Evolutionary conservation across 2,888 invertebrate genomes (phyloP), one percentile per base, ranked within the genome.

Genomic region (Ormyrus labotus): DNA sequence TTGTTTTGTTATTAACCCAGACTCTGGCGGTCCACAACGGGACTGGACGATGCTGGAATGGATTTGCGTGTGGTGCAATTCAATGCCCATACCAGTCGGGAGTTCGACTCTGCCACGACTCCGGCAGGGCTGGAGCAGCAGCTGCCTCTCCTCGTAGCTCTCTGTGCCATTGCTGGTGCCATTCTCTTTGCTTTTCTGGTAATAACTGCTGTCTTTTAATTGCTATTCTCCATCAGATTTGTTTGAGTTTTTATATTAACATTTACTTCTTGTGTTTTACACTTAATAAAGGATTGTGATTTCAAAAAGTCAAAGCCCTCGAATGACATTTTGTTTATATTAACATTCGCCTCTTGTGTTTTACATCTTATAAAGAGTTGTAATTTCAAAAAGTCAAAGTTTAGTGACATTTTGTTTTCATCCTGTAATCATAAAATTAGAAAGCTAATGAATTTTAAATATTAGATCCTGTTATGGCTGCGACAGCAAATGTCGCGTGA

Each of bases 31-130:
- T 91, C 90, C 90, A 87, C 88, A 83, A 85, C 86, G 83, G 90
- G 90, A 90, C 90, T 90, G 90, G 90, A 90, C 85, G 89, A 91
- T 91, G 90, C 90, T 90, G 90, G 88, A 87, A 90, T 91, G 90
- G 90, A 90, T 88, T 85, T 90, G 84, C 90, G 87, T 87, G 86
- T 87, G 84, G 81, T 81, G 19, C 81, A 82, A 78, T 86, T 86
- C 84, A 87, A 86, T 84, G 86, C 87, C 82, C 88, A 87, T 70
- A 83, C 88, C 83, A 86, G 87, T 85, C 89, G 88, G 86, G 89
- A 89, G 86, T 86, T 90, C 85, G 86, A 85, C 83, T 87, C 90
- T 81, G 87, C 87, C 76, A 82, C 87, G 61, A 84, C 85, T 83
- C 77, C 88, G 86, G 88, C 89, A 89, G 90, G 90, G 88, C 88